A percentile compares a stretch with the other conserved stretches of the same genome.
Evolutionary conservation across 2,113 vertebrate genomes (phyloP).

Genomic region (Elaphurus davidianus): DNA sequence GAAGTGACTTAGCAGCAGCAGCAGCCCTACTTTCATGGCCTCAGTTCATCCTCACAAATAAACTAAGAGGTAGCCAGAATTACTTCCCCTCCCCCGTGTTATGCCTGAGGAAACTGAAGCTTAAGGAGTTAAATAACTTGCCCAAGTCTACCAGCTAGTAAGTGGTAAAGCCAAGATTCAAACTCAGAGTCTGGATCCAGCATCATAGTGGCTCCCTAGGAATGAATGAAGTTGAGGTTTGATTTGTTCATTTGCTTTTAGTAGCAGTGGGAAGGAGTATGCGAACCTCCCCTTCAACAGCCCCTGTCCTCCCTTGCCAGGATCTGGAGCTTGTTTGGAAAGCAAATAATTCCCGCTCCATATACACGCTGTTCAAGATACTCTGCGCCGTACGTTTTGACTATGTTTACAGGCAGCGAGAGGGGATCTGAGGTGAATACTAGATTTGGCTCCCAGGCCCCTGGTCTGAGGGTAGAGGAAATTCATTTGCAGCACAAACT

Average conservation of each 20-base stretch:
- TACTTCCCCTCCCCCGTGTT: accelerated
- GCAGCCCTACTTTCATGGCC: background rate
- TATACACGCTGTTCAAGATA: slow-evolving; percentile 13
- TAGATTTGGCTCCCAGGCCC: slow-evolving; percentile 53
- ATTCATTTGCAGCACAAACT: slow-evolving; percentile 58
- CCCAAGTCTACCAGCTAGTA: background rate
- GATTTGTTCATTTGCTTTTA: background rate
- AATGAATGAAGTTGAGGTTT: background rate
- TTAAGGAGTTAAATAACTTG: background rate
- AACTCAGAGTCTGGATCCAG: background rate
- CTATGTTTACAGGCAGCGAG: slow-evolving; percentile 66
- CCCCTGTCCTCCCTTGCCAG: background rate
- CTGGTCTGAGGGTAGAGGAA: slow-evolving; percentile 46
- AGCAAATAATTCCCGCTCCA: background rate
- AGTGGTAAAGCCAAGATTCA: background rate
- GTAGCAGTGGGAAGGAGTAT: background rate
- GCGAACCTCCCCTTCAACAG: background rate
- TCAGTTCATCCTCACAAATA: background rate
- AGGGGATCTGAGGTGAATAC: slow-evolving; percentile 74
- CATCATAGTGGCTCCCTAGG: background rate
- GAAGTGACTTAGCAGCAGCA: no score
- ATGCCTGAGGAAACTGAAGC: background rate
- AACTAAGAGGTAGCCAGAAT: background rate
- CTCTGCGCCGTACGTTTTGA: background rate
- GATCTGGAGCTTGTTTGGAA: slow-evolving; percentile 50